A percentile compares a stretch with the other conserved stretches of the same genome.
phyloP scores from a whole-genome alignment of 2,113 vertebrate species.

The Vidua chalybeata region DNA sequence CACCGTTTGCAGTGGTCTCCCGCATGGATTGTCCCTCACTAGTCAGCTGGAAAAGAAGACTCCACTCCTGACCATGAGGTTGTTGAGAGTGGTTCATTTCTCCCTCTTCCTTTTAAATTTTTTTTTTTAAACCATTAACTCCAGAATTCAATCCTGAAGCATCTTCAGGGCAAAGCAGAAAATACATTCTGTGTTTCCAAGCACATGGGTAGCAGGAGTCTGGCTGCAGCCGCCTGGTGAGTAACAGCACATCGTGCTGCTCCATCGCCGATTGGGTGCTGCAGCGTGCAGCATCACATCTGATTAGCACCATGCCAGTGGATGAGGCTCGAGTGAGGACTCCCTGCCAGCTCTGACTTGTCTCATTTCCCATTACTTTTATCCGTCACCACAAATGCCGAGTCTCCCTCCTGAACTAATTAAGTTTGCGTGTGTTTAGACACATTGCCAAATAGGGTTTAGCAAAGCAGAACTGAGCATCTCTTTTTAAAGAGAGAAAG shows the following conservation, averaged over 20 bases:
- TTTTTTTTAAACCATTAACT: slow-evolving; percentile 60
- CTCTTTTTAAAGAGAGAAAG: slow-evolving; percentile 74
- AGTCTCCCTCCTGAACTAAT: slow-evolving; percentile 79
- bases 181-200: background rate
- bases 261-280: background rate
- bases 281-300: slow-evolving; percentile 59
- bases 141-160: slow-evolving; percentile 42
- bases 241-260: background rate
- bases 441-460: slow-evolving; percentile 83
- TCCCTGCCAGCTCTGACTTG: slow-evolving; percentile 77
- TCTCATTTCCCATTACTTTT: slow-evolving; percentile 80
- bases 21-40: slow-evolving; percentile 39
- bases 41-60: slow-evolving; percentile 54
- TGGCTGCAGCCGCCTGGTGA: slow-evolving; percentile 5
- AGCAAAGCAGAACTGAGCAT: slow-evolving; percentile 83
- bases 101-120: slow-evolving; percentile 1
- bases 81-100: slow-evolving; percentile 24
- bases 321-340: slow-evolving; percentile 68
- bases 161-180: slow-evolving; percentile 51
- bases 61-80: slow-evolving; percentile 28
- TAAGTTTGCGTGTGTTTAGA: slow-evolving; percentile 83
- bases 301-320: slow-evolving; percentile 69
- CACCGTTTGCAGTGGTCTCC: background rate
- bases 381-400: slow-evolving; percentile 76
- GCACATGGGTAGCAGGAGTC: background rate